A percentile compares a stretch with the other conserved stretches of the same genome.
Evolutionary conservation across 2,888 invertebrate genomes (phyloP).

Genomic region (Brachyopa scutellaris): DNA sequence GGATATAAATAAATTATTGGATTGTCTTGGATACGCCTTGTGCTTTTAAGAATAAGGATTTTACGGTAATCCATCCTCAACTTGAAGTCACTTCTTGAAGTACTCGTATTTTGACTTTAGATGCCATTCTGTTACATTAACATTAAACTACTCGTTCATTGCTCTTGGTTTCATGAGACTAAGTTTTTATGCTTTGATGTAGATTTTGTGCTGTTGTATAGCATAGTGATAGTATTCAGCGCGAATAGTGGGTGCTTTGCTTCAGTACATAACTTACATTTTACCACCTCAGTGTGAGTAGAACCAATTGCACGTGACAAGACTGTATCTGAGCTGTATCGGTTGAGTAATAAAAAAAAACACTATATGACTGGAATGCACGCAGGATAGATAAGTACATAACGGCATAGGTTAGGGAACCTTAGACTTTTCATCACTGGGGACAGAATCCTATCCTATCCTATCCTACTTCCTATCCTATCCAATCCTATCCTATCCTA

Average conservation of each 20-base stretch:
- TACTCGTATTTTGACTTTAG: not conserved
- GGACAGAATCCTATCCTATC: too few relatives aligned
- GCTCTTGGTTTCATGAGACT: constrained; percentile 4
- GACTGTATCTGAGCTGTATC: constrained; percentile 12
- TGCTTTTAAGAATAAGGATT: not conserved
- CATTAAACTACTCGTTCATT: not conserved
- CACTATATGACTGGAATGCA: too few relatives aligned
- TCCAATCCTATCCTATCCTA: too few relatives aligned
- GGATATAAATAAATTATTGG: too few relatives aligned
- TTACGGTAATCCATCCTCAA: not conserved
- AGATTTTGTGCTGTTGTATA: not conserved
- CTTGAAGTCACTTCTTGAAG: not conserved
- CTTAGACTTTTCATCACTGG: too few relatives aligned
- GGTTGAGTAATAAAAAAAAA: too few relatives aligned
- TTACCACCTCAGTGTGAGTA: not conserved
- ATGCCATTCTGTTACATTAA: not conserved
- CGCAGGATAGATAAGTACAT: too few relatives aligned
- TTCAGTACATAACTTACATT: not conserved
- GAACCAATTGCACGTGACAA: constrained; percentile 20
- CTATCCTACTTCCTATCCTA: too few relatives aligned
- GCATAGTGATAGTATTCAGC: not conserved
- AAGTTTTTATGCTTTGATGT: not conserved
- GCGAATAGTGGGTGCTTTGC: not conserved
- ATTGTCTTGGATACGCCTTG: not conserved
- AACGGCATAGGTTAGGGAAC: too few relatives aligned